Base-by-base conservation (phyloP, 2,888 invertebrate genomes). In the Machimus rusticus region DNA sequence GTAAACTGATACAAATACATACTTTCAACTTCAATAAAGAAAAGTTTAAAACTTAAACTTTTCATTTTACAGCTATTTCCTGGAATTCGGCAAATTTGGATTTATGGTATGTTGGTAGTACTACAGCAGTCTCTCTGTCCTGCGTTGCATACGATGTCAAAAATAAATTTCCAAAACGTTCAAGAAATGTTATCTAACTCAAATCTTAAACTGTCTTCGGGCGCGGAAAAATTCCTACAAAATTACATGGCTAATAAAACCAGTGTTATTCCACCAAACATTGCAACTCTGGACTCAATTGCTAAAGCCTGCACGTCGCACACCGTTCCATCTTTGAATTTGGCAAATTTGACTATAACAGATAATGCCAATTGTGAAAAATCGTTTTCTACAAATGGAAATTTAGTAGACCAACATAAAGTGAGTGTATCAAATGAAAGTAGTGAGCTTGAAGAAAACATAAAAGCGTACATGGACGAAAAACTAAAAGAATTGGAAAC, bases 91-190 rank as follows among this genome's bases (percentile, higher is more conserved):
- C 91, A 92, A 88, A 89, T 92, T 39, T 92, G 93, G 86, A 89
- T 93, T 51, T 92, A 90, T 90, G 92, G 92, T 5, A 89, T 91
- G n/a, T 89, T 91, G 81, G 23, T 66, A 2, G 23, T 66, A 0
- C 28, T 66, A 9, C 66, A 66, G 2, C 66, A 51, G n/a, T 51
- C 66, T 8, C 1, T 12, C 19, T 12, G 8, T 91, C 12, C 89
- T 91, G 46, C 12, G 4, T 14, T 28, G 12, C 66, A 28, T 12
- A 19, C 89, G 16, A 90, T 90, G 1, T 89, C 89, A 16, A 81
- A 88, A 4, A 90, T 92, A 57, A 90, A 92, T 87, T 87, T 92
- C 51, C 89, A 90, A n/a, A 91, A 91, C 87, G 91, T 92, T 31
- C 90, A 92, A 87, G 90, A 91, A 31, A 88, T 92, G 46, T 88